Base-by-base conservation (phyloP, 2,888 invertebrate genomes). In the Catocala nupta region DNA sequence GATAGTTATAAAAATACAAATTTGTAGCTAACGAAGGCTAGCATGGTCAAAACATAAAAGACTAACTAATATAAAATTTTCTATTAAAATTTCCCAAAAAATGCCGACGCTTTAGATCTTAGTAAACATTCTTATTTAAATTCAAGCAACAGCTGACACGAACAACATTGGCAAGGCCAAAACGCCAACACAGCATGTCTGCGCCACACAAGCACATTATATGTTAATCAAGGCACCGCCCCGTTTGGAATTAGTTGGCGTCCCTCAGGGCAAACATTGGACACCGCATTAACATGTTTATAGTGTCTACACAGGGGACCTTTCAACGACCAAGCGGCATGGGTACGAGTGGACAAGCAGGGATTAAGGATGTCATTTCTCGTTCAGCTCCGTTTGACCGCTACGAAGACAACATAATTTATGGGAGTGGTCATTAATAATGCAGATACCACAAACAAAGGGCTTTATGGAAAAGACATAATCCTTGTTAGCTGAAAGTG, bases 271-370 rank as follows among this genome's bases (percentile, higher is more conserved):
- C 72, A 76, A 73, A 75, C 77, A 74, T 68, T 54, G 77, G 67
- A 74, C 64, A 78, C 72, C 72, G 65, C 70, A 77, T 78, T 76
- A 77, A 76, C 78, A 79, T 78, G 78, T 77, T 76, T 74, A 74
- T 72, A 70, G 72, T 68, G 63, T 68, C 60, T 39, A 74, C 70
- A 70, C 70, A 63, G 16, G 70, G 58, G 73, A 68, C 73, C 77
- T 70, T 65, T 76, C 68, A 74, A 56, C 63, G 55, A 63, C 58
- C 55, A 65, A 66, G 55, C 59, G 58, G 63, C 73, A 66, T 59
- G 65, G 64, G 73, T 55, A 72, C 58, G 61, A 56, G 50, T 65
- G 52, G 65, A 71, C 59, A 57, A 63, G 61, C 55, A 33, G 49
- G 68, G 67, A 74, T 66, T 70, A 67, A 60, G 63, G 55, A 65